phyloP scores from a whole-genome alignment of 2,888 invertebrate species.

The Desoria tigrina region DNA sequence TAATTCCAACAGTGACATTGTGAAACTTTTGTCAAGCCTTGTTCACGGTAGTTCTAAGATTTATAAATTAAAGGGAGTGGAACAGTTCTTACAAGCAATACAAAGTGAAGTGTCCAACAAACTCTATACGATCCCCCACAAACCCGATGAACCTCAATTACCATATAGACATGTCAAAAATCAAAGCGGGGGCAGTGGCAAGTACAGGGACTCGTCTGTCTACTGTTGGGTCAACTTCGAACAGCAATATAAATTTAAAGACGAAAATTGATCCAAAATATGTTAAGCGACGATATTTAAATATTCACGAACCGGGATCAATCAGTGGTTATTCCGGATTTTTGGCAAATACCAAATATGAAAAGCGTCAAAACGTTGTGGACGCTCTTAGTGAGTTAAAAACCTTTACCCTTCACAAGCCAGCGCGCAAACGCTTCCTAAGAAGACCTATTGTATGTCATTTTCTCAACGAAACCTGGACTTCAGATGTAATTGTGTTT shows the following conservation, averaged over 20 bases:
- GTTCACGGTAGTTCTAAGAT: too few species aligned
- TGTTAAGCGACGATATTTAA: neutral
- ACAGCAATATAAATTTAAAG: neutral
- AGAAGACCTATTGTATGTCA: neutral
- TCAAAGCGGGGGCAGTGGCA: too few species aligned
- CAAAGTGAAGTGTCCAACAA: too few species aligned
- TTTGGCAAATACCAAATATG: neutral
- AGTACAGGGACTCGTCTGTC: neutral
- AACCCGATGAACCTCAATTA: too few species aligned
- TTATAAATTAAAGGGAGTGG: too few species aligned
- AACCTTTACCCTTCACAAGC: conserved; percentile 1
- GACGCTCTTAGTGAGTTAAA: conserved; percentile 5
- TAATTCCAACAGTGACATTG: too few species aligned
- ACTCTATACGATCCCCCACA: too few species aligned
- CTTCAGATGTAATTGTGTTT: neutral
- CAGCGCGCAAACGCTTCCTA: neutral
- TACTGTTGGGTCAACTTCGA: neutral
- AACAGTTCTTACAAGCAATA: too few species aligned
- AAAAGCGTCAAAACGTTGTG: neutral
- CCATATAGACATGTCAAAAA: too few species aligned
- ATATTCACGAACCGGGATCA: neutral
- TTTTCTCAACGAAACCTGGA: neutral
- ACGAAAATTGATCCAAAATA: neutral
- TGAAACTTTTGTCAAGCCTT: too few species aligned
- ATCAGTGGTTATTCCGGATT: neutral